Evolutionary conservation across 2,113 vertebrate genomes (phyloP).

Genomic region (Salvelinus alpinus): DNA sequence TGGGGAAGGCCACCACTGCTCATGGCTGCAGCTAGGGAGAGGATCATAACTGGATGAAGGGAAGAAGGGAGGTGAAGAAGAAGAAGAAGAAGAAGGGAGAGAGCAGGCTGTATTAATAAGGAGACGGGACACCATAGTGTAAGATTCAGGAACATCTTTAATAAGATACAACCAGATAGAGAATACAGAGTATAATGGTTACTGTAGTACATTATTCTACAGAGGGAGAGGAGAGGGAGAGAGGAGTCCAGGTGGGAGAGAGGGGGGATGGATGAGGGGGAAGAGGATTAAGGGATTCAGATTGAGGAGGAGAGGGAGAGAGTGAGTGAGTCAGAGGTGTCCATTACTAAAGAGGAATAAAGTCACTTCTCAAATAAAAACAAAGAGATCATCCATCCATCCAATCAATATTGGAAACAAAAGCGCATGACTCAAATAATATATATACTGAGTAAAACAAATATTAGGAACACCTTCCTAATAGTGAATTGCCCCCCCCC

Average conservation of each 20-base stretch:
- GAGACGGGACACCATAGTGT: no score
- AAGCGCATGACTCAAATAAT: conserved; percentile 27
- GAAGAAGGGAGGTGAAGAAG: background rate
- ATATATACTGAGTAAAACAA: no score
- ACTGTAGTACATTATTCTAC: background rate
- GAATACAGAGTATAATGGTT: no score
- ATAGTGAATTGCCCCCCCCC: no score
- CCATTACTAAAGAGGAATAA: background rate
- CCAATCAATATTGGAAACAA: conserved; percentile 29
- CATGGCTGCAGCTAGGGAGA: conserved; percentile 74
- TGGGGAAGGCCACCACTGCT: conserved; percentile 53
- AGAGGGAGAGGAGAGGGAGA: background rate
- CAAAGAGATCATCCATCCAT: background rate
- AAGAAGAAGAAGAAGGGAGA: background rate
- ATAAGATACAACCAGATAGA: no score
- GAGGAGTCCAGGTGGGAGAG: background rate
- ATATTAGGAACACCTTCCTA: no score
- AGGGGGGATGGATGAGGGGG: background rate
- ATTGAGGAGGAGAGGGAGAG: background rate
- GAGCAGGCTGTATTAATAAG: background rate
- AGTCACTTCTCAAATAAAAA: background rate
- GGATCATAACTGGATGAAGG: conserved; percentile 77
- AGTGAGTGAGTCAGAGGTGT: no score
- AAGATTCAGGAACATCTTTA: no score
- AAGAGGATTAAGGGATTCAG: background rate